Evolutionary conservation across 2,888 invertebrate genomes (phyloP).

Genomic region (Pseudolycoriella hygida): DNA sequence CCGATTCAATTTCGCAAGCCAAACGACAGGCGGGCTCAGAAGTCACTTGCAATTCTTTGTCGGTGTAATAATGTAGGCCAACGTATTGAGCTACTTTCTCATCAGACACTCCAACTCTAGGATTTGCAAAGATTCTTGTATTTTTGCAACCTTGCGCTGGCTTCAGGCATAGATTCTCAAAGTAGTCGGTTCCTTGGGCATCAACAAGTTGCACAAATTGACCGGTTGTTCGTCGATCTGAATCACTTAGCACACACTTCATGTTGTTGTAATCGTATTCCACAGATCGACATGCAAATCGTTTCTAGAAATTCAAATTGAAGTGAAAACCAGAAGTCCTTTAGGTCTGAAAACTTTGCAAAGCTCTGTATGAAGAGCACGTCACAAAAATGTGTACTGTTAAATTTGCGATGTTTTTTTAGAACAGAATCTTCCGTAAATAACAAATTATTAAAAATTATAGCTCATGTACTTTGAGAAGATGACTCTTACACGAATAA

Average conservation of each 20-base stretch:
- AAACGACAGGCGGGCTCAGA: constrained; percentile 76
- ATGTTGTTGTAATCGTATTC: constrained; percentile 89
- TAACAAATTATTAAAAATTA: too few species aligned
- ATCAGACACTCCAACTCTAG: constrained; percentile 75
- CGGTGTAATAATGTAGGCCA: constrained; percentile 79
- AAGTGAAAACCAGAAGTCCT: too few species aligned
- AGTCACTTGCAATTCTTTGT: constrained; percentile 81
- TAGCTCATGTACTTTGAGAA: too few species aligned
- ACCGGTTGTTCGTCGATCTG: constrained; percentile 72
- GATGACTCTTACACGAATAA: too few species aligned
- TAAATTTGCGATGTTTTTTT: too few species aligned
- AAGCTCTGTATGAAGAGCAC: too few species aligned
- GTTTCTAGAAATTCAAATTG: too few species aligned
- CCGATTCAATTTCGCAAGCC: constrained; percentile 83
- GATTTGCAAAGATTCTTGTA: constrained; percentile 58
- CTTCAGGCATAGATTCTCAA: constrained; percentile 81
- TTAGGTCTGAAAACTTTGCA: too few species aligned
- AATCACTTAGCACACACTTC: constrained; percentile 79
- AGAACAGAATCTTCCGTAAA: too few species aligned
- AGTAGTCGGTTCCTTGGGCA: constrained; percentile 57
- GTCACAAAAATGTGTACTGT: too few species aligned
- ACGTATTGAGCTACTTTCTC: constrained; percentile 87
- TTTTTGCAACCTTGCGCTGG: constrained; percentile 77
- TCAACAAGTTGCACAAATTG: constrained; percentile 82
- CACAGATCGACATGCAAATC: constrained; percentile 79